Percentiles rank a stretch among this genome's conserved stretches.
Evolutionary conservation across 1,140 invertebrate genomes (phyloP).

Genomic region (Penaeus vannamei): DNA sequence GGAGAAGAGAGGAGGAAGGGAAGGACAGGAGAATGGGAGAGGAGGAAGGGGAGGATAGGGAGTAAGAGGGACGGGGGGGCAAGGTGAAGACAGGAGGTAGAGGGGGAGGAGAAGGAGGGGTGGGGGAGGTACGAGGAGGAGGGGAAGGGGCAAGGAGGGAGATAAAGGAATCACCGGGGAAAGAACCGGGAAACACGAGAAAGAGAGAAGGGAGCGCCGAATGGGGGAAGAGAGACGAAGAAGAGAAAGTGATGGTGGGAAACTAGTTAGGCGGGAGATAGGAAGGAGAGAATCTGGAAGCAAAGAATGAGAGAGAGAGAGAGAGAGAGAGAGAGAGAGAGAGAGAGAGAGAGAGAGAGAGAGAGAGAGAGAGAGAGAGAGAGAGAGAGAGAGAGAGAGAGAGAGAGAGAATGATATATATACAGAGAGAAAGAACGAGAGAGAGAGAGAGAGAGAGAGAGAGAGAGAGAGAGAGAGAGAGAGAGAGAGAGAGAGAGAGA

Average conservation of each 20-base stretch:
- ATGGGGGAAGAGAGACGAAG: no score
- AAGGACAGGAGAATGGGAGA: no score
- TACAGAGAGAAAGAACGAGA: conserved; percentile 1
- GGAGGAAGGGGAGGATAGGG: no score
- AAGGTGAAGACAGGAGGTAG: no score
- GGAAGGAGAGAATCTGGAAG: background rate
- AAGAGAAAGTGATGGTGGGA: background rate
- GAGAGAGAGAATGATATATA: background rate
- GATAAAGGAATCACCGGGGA: no score
- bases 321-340: conserved; percentile 18
- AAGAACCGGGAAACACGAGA: no score
- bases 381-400: background rate
- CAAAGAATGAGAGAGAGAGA: background rate
- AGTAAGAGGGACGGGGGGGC: no score
- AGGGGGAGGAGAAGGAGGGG: no score
- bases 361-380: background rate
- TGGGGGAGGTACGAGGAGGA: no score
- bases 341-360: background rate
- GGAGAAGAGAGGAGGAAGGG: no score
- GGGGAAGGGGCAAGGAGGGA: no score
- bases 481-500: background rate
- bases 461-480: background rate
- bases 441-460: background rate
- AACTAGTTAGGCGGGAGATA: background rate
- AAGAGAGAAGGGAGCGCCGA: no score